A percentile compares a stretch with the other conserved stretches of the same genome.
Evolutionary conservation across 2,113 vertebrate species (phyloP).

Genomic region (Catharus minimus): DNA sequence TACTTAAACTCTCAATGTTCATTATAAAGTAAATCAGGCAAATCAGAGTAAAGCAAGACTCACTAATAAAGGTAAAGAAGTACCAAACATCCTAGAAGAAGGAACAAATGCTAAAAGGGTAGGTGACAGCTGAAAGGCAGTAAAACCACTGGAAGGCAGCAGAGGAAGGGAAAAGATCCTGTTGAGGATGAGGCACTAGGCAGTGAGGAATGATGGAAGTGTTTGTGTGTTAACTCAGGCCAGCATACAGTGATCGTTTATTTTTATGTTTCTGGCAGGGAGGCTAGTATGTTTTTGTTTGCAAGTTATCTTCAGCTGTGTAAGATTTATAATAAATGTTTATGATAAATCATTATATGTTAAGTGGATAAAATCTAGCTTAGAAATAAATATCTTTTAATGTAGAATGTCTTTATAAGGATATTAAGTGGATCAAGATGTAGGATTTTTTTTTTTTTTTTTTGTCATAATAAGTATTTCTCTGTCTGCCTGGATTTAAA

Average conservation of each 20-base stretch:
- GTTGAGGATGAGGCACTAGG: neutral
- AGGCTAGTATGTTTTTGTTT: neutral
- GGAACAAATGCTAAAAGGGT: neutral
- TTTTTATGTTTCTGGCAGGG: neutral
- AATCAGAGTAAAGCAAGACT: neutral
- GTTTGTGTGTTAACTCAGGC: neutral
- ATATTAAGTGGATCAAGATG: neutral
- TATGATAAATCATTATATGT: neutral
- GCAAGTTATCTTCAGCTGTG: neutral
- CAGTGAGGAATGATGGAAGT: neutral
- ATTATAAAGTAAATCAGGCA: neutral
- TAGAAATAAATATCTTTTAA: neutral
- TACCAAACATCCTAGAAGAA: neutral
- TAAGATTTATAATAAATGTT: neutral
- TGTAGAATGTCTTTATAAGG: neutral
- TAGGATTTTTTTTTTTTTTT: neutral
- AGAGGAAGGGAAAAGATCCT: constrained; percentile 3
- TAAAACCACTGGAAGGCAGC: constrained; percentile 10
- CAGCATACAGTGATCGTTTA: neutral
- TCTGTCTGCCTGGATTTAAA: neutral
- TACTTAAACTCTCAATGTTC: neutral
- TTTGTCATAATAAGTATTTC: neutral
- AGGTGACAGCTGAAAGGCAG: neutral
- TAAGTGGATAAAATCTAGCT: neutral
- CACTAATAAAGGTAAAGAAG: neutral